Evolutionary conservation across 2,797 vertebrate genomes (phyloP), one percentile per base, ranked within the genome.

Genomic region (Neoniphon sammara): DNA sequence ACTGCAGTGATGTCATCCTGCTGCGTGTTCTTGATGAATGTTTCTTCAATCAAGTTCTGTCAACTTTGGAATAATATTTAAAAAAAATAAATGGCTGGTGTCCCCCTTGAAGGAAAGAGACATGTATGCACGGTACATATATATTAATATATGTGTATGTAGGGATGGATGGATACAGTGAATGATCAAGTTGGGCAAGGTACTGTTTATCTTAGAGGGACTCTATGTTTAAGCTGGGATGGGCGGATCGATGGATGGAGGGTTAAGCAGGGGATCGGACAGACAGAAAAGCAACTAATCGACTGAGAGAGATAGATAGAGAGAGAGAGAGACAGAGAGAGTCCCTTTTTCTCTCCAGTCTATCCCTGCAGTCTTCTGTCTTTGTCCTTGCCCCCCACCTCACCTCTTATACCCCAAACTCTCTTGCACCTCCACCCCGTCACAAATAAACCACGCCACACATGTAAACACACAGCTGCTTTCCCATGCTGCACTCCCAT

Each of bases 191-290:
- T 11, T 9, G 18, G 50, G 2, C 18, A 5, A 10, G 50, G 23
- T 23, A 23, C n/a, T n/a, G n/a, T n/a, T n/a, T 7, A 53, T 3
- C 8, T 15, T 7, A 53, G 8, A 23, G 4, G 31, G 6, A 21
- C 8, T 15, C 6, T 21, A 2, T 27, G 14, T 47, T 25, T 7
- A 57, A 17, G 25, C 23, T 17, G 25, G 11, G 25, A 85, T 93
- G 83, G 25, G 94, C 93, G 95, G 95, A 31, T 4, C 5, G 14
- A 56, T 27, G 27, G 85, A 93, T 76, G 25, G 36, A 66, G 42
- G 6, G 11, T 20, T 4, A 47, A n/a, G n/a, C n/a, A n/a, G n/a
- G n/a, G n/a, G n/a, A n/a, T n/a, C n/a, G n/a, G 47, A 47, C 23
- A 17, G 17, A 2, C 25, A 44, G 42, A 18, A 18, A 31, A 21